Conservation (phyloP, 2,888 invertebrate genomes). For the Parnassius mnemosyne region DNA sequence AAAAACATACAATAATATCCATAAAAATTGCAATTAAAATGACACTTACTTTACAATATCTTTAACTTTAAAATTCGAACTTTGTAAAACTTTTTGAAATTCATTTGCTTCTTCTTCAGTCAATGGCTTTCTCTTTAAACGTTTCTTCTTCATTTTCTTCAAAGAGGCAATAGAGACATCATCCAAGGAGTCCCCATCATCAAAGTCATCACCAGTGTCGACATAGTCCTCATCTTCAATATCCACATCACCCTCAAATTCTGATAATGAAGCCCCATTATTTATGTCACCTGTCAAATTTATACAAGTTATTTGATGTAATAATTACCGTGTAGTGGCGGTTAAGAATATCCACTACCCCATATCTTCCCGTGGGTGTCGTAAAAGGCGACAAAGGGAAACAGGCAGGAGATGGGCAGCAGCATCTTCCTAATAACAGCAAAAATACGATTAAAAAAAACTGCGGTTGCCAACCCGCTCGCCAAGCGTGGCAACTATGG, state of each 20-base stretch:
- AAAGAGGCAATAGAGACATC: conserved; percentile 60
- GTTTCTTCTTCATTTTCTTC: conserved; percentile 53
- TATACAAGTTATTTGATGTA: neutral
- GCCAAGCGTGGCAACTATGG: too few relatives aligned
- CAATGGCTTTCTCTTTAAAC: conserved; percentile 45
- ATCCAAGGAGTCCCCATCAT: conserved; percentile 50
- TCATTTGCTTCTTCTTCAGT: conserved; percentile 47
- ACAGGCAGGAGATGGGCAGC: too few relatives aligned
- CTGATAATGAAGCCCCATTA: conserved; percentile 45
- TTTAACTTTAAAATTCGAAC: conserved; percentile 57
- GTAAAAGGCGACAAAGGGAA: too few relatives aligned
- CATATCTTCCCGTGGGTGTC: too few relatives aligned
- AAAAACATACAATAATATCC: too few relatives aligned
- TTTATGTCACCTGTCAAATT: conserved; percentile 48
- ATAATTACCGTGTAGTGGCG: too few relatives aligned
- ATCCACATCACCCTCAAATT: conserved; percentile 41
- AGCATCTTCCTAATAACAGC: too few relatives aligned
- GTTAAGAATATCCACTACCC: too few relatives aligned
- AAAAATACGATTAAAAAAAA: too few relatives aligned
- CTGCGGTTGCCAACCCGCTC: too few relatives aligned
- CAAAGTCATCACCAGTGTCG: conserved; percentile 30
- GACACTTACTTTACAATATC: conserved; percentile 53
- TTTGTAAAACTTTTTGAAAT: conserved; percentile 55
- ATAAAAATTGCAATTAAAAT: conserved; percentile 4
- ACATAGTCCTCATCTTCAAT: conserved; percentile 37